Evolutionary conservation across 2,113 vertebrate genomes (phyloP), one percentile per base, ranked within the genome.

Genomic region (Camelus bactrianus): DNA sequence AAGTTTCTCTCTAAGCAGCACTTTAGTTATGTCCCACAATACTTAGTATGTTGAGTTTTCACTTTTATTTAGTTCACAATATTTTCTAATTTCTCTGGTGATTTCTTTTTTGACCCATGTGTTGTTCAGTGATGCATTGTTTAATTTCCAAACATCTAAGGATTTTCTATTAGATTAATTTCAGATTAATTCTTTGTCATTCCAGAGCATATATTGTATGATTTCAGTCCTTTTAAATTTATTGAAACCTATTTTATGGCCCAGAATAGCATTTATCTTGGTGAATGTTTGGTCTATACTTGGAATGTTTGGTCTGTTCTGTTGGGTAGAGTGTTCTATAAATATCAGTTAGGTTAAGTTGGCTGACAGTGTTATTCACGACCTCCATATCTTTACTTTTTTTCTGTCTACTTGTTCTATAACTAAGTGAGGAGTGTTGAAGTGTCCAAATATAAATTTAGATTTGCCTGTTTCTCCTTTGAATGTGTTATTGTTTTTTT

Each of bases 241-340:
- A 28, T 54, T 93, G 81, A 76, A 85, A 77, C 72, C 62, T 93
- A 16, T 86, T 46, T 86, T 86, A 77, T 77, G 82, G 50, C 70
- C 50, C 62, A 73, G 77, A 73, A 38, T 83, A 73, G 72, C 79
- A 77, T 67, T 93, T 86, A 77, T 77, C 72, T 93, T 85, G 67
- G 56, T 86, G 35, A 77, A 26, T 46, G 48, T 65, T 65, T 89
- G 10, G 24, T 77, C 3, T 82, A 12, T 72, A 22, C 77, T 92
- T 83, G 54, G 38, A 62, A 83, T 62, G 67, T 73, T 52, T 62
- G 48, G 38, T 42, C 38, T 65, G 70, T 52, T 46, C 58, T 67
- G 28, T 76, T 93, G n/a, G 35, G 48, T 69, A 80, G 70, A 75
- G 75, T 89, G 70, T 76, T 91, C 62, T 90, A 1, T 85, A 67